Conservation (phyloP, 2,888 invertebrate species). For the Mythimna pallens region DNA sequence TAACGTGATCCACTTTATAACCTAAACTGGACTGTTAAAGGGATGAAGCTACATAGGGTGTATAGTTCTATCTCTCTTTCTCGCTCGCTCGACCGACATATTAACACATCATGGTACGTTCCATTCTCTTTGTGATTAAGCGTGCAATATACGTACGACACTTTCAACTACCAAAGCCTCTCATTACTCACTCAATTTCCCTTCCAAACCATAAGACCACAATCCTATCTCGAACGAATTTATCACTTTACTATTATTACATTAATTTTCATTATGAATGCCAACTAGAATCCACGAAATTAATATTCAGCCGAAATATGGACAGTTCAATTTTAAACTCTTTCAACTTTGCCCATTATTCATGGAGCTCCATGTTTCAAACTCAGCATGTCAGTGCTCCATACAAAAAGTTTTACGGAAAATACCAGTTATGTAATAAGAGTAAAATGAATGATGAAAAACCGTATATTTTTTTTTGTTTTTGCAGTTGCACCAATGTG, state of each 20-base stretch:
- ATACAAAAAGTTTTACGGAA: slow-evolving; percentile 74
- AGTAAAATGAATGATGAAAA: slow-evolving; percentile 57
- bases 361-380: slow-evolving; percentile 78
- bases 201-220: slow-evolving; percentile 10
- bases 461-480: slow-evolving; percentile 29
- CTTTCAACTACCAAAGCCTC: slow-evolving; percentile 5
- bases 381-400: slow-evolving; percentile 74
- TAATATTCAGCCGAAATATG: slow-evolving; percentile 81
- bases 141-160: neutral
- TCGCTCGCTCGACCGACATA: no score
- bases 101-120: no score
- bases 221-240: slow-evolving; percentile 35
- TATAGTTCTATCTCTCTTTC: no score
- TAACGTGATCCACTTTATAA: no score
- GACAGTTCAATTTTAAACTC: slow-evolving; percentile 84
- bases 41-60: no score
- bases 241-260: slow-evolving; percentile 57
- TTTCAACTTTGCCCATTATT: slow-evolving; percentile 85
- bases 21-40: no score
- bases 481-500: slow-evolving; percentile 11
- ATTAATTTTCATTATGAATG: slow-evolving; percentile 71
- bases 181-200: slow-evolving; percentile 9
- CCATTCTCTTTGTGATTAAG: no score
- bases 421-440: slow-evolving; percentile 61
- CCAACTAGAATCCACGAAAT: slow-evolving; percentile 78